Percentiles rank a stretch among this genome's conserved stretches.
Evolutionary conservation across 2,797 vertebrate species (phyloP).

Genomic region (Pseudochromis fuscus): DNA sequence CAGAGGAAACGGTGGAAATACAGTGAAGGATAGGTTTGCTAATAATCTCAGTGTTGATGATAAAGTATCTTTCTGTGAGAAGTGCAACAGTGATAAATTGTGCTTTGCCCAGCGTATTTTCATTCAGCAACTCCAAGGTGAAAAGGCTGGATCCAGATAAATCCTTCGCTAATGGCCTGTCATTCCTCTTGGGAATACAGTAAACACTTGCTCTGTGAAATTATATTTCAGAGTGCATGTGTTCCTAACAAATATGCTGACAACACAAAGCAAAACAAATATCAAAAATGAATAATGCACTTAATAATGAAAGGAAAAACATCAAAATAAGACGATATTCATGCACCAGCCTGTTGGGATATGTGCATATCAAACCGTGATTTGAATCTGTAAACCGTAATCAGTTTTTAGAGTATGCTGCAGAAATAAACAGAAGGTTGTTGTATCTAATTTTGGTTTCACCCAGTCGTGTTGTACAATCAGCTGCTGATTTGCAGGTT

Average conservation of each 20-base stretch:
- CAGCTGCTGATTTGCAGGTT: constrained; percentile 63
- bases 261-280: constrained; percentile 60
- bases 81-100: constrained; percentile 40
- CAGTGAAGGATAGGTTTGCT: constrained; percentile 39
- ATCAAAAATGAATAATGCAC: constrained; percentile 66
- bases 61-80: constrained; percentile 38
- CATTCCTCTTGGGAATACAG: constrained; percentile 59
- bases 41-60: constrained; percentile 45
- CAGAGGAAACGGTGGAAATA: constrained; percentile 19
- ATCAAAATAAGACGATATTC: constrained; percentile 61
- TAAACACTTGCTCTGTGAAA: constrained; percentile 67
- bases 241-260: constrained; percentile 74
- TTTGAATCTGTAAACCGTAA: constrained; percentile 67
- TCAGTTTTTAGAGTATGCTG: constrained; percentile 58
- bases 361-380: constrained; percentile 35
- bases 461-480: constrained; percentile 42
- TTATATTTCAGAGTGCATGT: constrained; percentile 57
- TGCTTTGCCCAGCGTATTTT: constrained; percentile 39
- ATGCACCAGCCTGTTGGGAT: constrained; percentile 52
- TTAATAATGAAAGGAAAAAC: constrained; percentile 53
- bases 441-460: constrained; percentile 58
- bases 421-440: constrained; percentile 36
- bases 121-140: constrained; percentile 57
- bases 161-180: constrained; percentile 73
- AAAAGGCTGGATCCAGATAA: constrained; percentile 72